A percentile compares a stretch with the other conserved stretches of the same genome.
Conservation (phyloP, 2,888 invertebrate genomes). For the Aproaerema taeniolella region DNA sequence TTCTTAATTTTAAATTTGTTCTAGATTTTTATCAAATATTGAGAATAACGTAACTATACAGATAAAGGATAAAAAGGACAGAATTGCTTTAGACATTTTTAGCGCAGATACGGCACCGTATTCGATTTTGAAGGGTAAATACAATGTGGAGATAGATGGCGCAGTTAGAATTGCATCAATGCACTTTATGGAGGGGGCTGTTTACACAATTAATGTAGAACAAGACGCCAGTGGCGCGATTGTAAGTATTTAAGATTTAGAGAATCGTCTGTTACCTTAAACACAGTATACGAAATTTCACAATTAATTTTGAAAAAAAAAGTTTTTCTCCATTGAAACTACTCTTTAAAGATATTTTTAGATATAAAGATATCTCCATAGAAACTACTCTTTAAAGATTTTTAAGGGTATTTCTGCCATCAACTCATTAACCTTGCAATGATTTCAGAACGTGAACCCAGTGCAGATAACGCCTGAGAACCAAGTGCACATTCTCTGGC, state of each 20-base stretch:
- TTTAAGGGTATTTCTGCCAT: too few relatives aligned
- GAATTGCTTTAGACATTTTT: slow-evolving; percentile 30
- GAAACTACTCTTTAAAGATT: too few relatives aligned
- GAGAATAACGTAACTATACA: slow-evolving; percentile 31
- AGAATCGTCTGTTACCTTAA: too few relatives aligned
- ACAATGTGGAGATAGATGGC: slow-evolving; percentile 51
- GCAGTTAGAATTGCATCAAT: slow-evolving; percentile 39
- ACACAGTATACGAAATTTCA: too few relatives aligned
- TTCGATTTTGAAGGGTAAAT: slow-evolving; percentile 45
- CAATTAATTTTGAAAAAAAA: too few relatives aligned
- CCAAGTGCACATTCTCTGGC: slow-evolving; percentile 87
- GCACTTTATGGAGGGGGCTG: slow-evolving; percentile 78
- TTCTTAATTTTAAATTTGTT: too few relatives aligned
- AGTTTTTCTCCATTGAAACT: too few relatives aligned
- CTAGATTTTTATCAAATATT: slow-evolving; percentile 61
- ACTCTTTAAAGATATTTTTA: too few relatives aligned
- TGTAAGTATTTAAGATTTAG: slow-evolving; percentile 48
- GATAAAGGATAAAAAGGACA: slow-evolving; percentile 42
- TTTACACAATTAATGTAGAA: slow-evolving; percentile 77
- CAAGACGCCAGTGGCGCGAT: slow-evolving; percentile 44
- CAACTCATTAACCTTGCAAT: too few relatives aligned
- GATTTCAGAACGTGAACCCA: slow-evolving; percentile 42
- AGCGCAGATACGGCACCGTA: slow-evolving; percentile 39
- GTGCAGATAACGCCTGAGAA: slow-evolving; percentile 81
- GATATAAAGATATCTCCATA: too few relatives aligned